phyloP scores from a whole-genome alignment of 2,888 invertebrate genomes.

The Kuschelorhynchus macadamiae region DNA sequence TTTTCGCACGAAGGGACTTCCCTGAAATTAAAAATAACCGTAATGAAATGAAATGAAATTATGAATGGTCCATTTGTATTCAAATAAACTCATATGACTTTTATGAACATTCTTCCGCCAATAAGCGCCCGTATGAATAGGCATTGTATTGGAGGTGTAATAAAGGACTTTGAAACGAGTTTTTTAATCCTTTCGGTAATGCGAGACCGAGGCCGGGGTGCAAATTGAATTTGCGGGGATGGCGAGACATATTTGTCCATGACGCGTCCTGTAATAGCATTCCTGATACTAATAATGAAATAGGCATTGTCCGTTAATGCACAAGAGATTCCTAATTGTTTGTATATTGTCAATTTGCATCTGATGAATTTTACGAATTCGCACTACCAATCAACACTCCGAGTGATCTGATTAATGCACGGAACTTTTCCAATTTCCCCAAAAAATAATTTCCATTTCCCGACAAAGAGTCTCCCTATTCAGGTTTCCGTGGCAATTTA shows the following conservation, averaged over 20 bases:
- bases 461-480: no score
- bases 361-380: constrained; percentile 63
- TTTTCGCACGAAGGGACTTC: no score
- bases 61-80: constrained; percentile 50
- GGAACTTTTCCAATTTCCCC: constrained; percentile 40
- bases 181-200: constrained; percentile 63
- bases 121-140: constrained; percentile 56
- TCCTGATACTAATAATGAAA: constrained; percentile 68
- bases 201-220: constrained; percentile 58
- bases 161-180: constrained; percentile 61
- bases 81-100: constrained; percentile 57
- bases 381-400: constrained; percentile 44
- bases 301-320: constrained; percentile 67
- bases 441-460: constrained; percentile 27
- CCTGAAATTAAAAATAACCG: constrained; percentile 38
- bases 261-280: constrained; percentile 66
- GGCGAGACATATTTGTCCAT: constrained; percentile 64
- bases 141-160: constrained; percentile 60
- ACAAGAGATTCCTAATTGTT: constrained; percentile 68
- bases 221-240: constrained; percentile 66
- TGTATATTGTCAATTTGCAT: constrained; percentile 69
- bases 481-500: no score
- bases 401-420: constrained; percentile 45
- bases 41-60: constrained; percentile 47
- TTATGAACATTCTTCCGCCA: constrained; percentile 56